Percentiles rank a stretch among this genome's conserved stretches.
Evolutionary conservation across 2,113 vertebrate genomes (phyloP).

Genomic region (Tachysurus vachellii): DNA sequence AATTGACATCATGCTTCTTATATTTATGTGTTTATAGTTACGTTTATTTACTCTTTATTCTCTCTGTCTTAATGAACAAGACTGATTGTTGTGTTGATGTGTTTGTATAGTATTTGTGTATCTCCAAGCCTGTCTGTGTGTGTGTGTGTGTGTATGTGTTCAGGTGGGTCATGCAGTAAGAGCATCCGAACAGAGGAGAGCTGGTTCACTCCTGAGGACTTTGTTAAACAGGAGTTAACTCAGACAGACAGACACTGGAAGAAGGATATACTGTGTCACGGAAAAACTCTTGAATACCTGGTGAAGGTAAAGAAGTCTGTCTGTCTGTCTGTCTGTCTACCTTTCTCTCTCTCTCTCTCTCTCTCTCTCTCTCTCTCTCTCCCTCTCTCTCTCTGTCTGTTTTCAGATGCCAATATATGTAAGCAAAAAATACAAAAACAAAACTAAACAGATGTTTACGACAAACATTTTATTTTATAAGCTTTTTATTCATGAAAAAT

Average conservation of each 20-base stretch:
- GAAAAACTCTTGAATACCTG: conserved; percentile 58
- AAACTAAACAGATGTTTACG: too few relatives aligned
- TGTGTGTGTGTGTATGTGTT: neutral
- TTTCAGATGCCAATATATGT: neutral
- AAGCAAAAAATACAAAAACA: too few relatives aligned
- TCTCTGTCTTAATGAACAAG: neutral
- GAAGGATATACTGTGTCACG: conserved; percentile 63
- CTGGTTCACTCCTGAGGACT: conserved; percentile 69
- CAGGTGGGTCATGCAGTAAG: conserved; percentile 57
- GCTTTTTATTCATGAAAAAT: too few relatives aligned
- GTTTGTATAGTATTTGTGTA: neutral
- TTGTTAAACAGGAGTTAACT: conserved; percentile 45
- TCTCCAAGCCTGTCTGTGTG: neutral
- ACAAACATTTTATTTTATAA: too few relatives aligned
- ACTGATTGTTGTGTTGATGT: neutral
- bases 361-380: neutral
- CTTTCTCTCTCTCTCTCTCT: neutral
- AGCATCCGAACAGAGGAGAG: conserved; percentile 67
- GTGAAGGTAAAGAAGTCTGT: conserved; percentile 55
- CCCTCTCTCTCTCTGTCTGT: neutral
- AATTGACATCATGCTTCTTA: neutral
- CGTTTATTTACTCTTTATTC: neutral
- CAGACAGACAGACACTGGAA: conserved; percentile 55
- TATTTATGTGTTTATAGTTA: neutral
- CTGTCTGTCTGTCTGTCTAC: neutral